phyloP scores from a whole-genome alignment of 2,113 vertebrate species.

The Scolopax mira region DNA sequence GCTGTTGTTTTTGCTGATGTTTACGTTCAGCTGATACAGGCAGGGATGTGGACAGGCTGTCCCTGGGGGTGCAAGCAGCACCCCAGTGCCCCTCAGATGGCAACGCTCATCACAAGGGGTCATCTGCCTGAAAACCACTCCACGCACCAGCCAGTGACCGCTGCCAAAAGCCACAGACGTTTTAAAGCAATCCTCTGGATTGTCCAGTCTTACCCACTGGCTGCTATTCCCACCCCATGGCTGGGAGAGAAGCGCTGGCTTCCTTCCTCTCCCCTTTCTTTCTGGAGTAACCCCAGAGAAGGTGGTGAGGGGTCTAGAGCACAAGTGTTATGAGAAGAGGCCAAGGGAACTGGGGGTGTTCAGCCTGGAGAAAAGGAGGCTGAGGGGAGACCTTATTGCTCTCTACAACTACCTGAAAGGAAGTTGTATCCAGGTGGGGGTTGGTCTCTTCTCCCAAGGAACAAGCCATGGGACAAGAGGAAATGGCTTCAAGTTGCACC shows the following conservation, averaged over 20 bases:
- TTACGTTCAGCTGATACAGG: not conserved
- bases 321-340: not conserved
- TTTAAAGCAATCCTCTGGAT: not conserved
- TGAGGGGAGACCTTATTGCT: not conserved
- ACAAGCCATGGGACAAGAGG: not conserved
- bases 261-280: not conserved
- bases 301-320: not conserved
- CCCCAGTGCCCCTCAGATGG: not conserved
- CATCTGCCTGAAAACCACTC: not conserved
- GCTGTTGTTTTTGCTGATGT: not conserved
- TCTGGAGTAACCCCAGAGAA: not conserved
- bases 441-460: not conserved
- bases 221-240: not conserved
- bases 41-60: not conserved
- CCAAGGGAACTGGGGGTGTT: not conserved
- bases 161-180: fast-evolving
- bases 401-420: not conserved
- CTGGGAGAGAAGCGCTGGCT: not conserved
- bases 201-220: fast-evolving
- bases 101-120: fast-evolving
- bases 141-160: fast-evolving
- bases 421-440: not conserved
- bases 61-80: fast-evolving
- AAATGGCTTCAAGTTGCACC: not conserved
- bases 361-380: not conserved